Percentiles rank a stretch among this genome's conserved stretches.
Evolutionary conservation across 1,140 invertebrate genomes (phyloP).

Genomic region (Hestina assimilis): DNA sequence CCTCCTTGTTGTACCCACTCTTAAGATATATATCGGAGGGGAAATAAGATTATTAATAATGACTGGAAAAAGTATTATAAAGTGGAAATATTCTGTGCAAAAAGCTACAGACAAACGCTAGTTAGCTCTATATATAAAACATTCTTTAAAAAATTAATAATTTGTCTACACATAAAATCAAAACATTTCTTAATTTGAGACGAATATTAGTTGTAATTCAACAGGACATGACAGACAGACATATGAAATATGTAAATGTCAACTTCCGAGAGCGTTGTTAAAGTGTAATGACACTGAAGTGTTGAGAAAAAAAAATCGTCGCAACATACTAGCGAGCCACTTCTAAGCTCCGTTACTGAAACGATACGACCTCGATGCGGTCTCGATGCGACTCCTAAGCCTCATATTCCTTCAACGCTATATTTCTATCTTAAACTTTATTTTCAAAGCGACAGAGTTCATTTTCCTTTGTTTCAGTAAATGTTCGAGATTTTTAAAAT

Average conservation of each 20-base stretch:
- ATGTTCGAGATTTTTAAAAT: conserved; percentile 52
- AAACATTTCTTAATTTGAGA: not conserved
- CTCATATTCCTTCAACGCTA: conserved; percentile 26
- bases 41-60: too few species aligned
- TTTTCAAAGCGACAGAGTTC: conserved; percentile 17
- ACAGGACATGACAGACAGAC: not conserved
- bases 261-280: conserved; percentile 19
- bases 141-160: too few species aligned
- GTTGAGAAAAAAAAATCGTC: conserved; percentile 40
- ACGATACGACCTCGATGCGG: conserved; percentile 44
- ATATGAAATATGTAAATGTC: not conserved
- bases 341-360: conserved; percentile 43
- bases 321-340: conserved; percentile 43
- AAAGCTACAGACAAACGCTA: too few species aligned
- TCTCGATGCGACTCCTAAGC: conserved; percentile 32
- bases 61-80: too few species aligned
- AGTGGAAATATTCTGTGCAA: too few species aligned
- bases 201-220: too few species aligned
- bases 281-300: conserved; percentile 33
- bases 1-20: too few species aligned
- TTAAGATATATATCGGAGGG: too few species aligned
- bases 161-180: not conserved
- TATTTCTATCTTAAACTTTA: conserved; percentile 20
- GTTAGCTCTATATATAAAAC: too few species aligned
- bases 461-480: conserved; percentile 18